A percentile compares a stretch with the other conserved stretches of the same genome.
Conservation (phyloP, 1,140 invertebrate genomes). For the Sarcophaga bullata region DNA sequence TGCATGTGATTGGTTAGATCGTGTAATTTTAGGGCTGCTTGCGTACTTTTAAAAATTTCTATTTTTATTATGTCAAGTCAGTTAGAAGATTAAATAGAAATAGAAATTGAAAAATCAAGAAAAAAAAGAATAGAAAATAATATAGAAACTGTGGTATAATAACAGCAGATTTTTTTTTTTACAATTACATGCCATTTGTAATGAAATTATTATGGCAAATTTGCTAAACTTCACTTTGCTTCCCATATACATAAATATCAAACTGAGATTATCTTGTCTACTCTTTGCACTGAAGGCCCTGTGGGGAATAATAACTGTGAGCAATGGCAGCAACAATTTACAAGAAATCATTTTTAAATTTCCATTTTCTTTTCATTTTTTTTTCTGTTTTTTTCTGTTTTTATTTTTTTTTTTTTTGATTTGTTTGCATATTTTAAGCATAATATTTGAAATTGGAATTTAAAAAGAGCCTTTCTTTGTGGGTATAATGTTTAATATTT, state of each 20-base stretch:
- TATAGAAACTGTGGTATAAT: too few species aligned
- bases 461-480: background rate
- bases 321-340: background rate
- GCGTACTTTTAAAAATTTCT: too few species aligned
- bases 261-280: background rate
- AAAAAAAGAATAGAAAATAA: background rate
- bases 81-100: background rate
- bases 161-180: background rate
- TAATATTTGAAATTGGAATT: too few species aligned
- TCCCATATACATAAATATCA: background rate
- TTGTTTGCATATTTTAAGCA: too few species aligned
- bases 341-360: too few species aligned
- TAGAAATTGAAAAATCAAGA: background rate
- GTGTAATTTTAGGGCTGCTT: too few species aligned
- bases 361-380: too few species aligned
- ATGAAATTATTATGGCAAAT: background rate
- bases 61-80: background rate
- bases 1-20: too few species aligned
- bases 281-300: background rate
- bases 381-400: too few species aligned
- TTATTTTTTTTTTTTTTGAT: too few species aligned
- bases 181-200: background rate
- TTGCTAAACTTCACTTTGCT: background rate
- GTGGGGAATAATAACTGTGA: background rate
- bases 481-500: background rate